Conservation (phyloP, 92 coral and sea anemone species). For the Metridium senile region DNA sequence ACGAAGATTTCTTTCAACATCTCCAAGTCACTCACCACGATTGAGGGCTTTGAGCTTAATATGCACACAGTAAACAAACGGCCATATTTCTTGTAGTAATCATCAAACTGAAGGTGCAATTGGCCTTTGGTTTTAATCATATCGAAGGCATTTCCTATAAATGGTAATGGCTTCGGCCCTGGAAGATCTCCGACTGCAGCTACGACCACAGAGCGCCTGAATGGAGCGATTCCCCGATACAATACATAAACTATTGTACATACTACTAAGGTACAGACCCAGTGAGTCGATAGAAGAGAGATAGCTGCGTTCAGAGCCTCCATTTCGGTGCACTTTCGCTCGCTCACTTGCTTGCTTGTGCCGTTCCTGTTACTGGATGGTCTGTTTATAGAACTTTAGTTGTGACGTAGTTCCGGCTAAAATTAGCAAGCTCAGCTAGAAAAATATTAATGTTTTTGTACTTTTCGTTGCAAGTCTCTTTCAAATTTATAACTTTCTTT, state of each 20-base stretch:
- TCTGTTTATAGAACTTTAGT: background rate
- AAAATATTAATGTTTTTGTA: no score
- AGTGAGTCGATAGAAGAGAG: background rate
- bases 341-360: background rate
- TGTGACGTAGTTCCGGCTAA: background rate
- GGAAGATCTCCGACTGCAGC: background rate
- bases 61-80: background rate
- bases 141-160: background rate
- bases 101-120: background rate
- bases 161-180: background rate
- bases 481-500: no score
- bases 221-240: conserved; percentile 3
- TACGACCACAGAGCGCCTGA: background rate
- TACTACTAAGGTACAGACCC: background rate
- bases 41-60: background rate
- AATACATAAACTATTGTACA: background rate
- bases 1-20: background rate
- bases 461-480: no score
- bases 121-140: background rate
- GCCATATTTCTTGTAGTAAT: conserved; percentile 4
- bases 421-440: background rate
- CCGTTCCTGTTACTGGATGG: no score
- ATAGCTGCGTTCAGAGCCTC: background rate
- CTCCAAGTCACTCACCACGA: background rate
- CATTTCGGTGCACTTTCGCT: background rate